Base-by-base conservation (phyloP, 2,797 vertebrate species). In the Silurus aristotelis region DNA sequence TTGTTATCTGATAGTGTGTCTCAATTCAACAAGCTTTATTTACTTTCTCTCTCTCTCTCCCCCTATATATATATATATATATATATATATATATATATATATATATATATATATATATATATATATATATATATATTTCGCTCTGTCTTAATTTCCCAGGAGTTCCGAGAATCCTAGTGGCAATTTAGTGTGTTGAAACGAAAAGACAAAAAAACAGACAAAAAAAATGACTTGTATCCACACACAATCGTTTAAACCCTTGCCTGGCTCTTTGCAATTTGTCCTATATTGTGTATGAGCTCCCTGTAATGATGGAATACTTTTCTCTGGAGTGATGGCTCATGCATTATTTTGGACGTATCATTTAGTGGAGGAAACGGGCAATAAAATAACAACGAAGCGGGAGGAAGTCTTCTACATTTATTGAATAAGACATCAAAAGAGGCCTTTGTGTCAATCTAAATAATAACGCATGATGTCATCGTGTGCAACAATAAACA, bases 131-230 rank as follows among this genome's bases (percentile, higher is more conserved):
- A 38, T 38, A 38, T 38, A 38, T 38, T 68, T 22, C 66, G 73
- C 66, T 87, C 73, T 46, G 60, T 80, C 78, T 87, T 89, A 92
- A 94, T 95, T 94, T 94, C 92, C 94, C 92, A 82, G 88, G 92
- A 90, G 94, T 71, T 90, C 86, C 80, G 75, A 67, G 81, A 86
- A 88, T 55, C 86, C 80, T 75, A 86, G 79, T 80, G 31, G 58
- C n/a, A 90, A 82, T 90, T 84, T 87, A 83, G 63, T 46, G 55
- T 56, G 82, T 48, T 13, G 22, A 66, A 80, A 64, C 5, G 43
- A 52, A 9, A 80, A 66, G 43, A 48, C 1, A 4, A 52, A 52
- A 52, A 52, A 52, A 52, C 6, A 64, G 60, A 27, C 22, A 27
- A n/a, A 43, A 85, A 60, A 88, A 90, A 91, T 90, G 91, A 90